Evolutionary conservation across 2,888 invertebrate genomes (phyloP), one percentile per base, ranked within the genome.

Genomic region (Amblyjoppa fuscipennis): DNA sequence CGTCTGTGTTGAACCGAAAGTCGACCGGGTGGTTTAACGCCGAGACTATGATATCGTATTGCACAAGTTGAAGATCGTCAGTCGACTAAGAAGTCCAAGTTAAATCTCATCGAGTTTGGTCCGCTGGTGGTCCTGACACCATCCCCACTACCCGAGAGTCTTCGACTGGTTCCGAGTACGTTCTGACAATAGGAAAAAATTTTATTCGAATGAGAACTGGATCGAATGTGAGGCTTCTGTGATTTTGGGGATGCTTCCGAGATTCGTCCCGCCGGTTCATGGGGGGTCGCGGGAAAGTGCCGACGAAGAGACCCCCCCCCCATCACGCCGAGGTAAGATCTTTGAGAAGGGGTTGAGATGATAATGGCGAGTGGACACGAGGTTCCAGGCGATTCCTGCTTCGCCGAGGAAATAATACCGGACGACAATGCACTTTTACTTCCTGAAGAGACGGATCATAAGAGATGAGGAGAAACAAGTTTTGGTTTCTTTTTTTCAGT

Each of bases 21-120:
- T 13, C 49, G 13, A 31, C 20, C 53, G 41, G n/a, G n/a, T 53
- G 25, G 13, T 56, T 34, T 61, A 31, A 64, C 45, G 75, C 64
- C 64, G 13, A 53, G 51, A 51, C 25, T 76, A 16, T 51, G 34
- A 66, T 66, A 66, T 85, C 85, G 89, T 89, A 89, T 89, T 89
- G 88, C 88, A 89, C 89, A 87, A 87, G 88, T 87, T 87, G 88
- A 87, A 75, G 85, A 85, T 87, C 85, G 82, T 79, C 83, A 80
- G 76, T 84, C 86, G 85, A 88, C 88, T 87, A 81, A 87, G 45
- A 70, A 73, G 77, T 68, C 25, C 74, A 66, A 64, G 71, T 82
- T 25, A 66, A 84, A 87, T 83, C 81, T 81, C 68, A 20, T 51
- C 41, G 56, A 68, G 76, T 68, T 53, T 25, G 70, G 31, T 76